Evolutionary conservation across 2,888 invertebrate species (phyloP).

Genomic region (Mythimna vitellina): DNA sequence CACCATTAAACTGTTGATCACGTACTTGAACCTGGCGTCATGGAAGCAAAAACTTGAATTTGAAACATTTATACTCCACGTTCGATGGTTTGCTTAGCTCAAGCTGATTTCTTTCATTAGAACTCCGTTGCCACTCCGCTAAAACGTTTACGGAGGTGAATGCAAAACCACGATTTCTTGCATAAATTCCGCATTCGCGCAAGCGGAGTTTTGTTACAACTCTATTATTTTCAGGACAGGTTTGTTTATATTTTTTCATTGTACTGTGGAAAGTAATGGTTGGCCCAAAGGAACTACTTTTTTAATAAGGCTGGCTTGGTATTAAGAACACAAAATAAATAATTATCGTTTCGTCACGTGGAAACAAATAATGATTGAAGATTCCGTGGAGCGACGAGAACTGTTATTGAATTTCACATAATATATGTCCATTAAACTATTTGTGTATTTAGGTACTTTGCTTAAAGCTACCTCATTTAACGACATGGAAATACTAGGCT

Average conservation of each 20-base stretch:
- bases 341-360: conserved; percentile 18
- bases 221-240: not conserved
- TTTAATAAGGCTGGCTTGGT: conserved; percentile 38
- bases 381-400: conserved; percentile 24
- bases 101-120: not conserved
- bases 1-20: not conserved
- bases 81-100: not conserved
- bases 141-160: not conserved
- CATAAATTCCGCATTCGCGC: not conserved
- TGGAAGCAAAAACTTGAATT: not conserved
- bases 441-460: conserved; percentile 25
- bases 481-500: conserved; percentile 3
- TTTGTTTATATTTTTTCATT: conserved; percentile 19
- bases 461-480: conserved; percentile 4
- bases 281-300: conserved; percentile 14
- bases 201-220: not conserved
- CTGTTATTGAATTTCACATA: conserved; percentile 8
- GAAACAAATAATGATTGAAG: conserved; percentile 43
- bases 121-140: not conserved
- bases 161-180: not conserved
- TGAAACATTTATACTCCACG: not conserved
- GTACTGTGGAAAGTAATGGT: conserved; percentile 15
- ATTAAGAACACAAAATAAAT: conserved; percentile 29
- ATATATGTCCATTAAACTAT: conserved; percentile 7
- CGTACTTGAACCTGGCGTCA: not conserved